Evolutionary conservation across 1,140 invertebrate species (phyloP), one percentile per base, ranked within the genome.

Genomic region (Caligus rogercresseyi): DNA sequence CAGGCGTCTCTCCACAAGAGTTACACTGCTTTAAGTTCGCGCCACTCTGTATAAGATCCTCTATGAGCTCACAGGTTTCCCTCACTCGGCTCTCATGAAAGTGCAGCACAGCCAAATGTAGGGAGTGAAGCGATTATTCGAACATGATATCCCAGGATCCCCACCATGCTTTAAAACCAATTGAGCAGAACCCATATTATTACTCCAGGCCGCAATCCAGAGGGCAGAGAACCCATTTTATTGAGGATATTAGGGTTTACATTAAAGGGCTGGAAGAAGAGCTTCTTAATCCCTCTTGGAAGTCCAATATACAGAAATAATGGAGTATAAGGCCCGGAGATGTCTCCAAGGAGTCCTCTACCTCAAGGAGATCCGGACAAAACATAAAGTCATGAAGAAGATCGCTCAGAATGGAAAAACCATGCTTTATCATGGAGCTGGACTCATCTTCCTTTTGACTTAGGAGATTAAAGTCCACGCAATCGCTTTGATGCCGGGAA

Each of bases 271-370:
- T 60, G 15, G 15, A 15, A 21, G 11, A 60, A 31, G 13, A 60
- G 21, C 2, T 25, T 60, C 19, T 31, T 25, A n/a, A 31, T 31
- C 57, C 57, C n/a, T 60, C 23, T 3, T 18, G 20, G 21, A 60
- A 31, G 21, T 60, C 25, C 2, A 60, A 31, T 1, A 18, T 18
- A 3, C 16, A 20, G 51, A 60, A 60, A 31, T 60, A 60, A 43
- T 60, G 57, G 15, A 60, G 23, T 25, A 60, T 60, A 13, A 18
- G 24, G 3, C 57, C 57, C 15, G 57, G 57, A 43, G 57, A 60
- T 18, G 57, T 60, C 16, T 2, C 11, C 1, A 60, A 19, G 2
- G n/a, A 31, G 21, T 60, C 57, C 25, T 60, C 57, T 1, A 60
- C 25, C 16, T 60, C 57, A 20, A 60, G 16, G 3, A 60, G 24